Evolutionary conservation across 1,140 invertebrate species (phyloP).

Genomic region (Drosophila paulistorum): DNA sequence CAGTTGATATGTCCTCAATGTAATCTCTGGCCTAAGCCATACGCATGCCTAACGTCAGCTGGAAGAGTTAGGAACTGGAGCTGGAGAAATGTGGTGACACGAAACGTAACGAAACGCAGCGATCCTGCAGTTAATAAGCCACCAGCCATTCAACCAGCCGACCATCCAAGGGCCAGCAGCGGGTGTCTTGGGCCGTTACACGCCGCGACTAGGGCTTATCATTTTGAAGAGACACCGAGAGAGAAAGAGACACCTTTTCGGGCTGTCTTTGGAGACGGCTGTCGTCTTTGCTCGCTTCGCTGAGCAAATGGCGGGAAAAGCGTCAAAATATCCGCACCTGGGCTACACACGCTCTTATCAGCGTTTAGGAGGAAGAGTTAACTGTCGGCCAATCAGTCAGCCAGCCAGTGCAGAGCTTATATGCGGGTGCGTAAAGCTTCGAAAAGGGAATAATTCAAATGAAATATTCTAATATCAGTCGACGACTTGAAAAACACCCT

Average conservation of each 20-base stretch:
- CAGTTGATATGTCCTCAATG: conserved; percentile 62
- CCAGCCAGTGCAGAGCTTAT: conserved; percentile 8
- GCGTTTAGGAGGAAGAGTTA: conserved; percentile 8
- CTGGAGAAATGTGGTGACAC: neutral
- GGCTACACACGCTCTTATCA: conserved; percentile 18
- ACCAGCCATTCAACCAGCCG: conserved; percentile 14
- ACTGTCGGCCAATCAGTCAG: neutral
- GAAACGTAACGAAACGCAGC: neutral
- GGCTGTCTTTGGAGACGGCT: conserved; percentile 45
- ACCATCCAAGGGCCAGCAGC: neutral
- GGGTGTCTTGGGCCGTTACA: conserved; percentile 49
- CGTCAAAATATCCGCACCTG: conserved; percentile 20
- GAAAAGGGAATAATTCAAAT: conserved; percentile 3
- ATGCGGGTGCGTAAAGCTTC: conserved; percentile 23
- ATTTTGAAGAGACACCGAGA: neutral
- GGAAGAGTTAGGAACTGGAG: conserved; percentile 40
- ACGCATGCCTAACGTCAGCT: conserved; percentile 55
- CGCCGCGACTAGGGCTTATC: conserved; percentile 45
- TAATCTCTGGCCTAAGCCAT: conserved; percentile 49
- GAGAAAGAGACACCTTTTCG: conserved; percentile 23
- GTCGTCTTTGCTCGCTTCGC: conserved; percentile 67
- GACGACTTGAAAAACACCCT: neutral
- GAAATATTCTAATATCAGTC: no score
- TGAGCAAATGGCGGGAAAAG: conserved; percentile 76
- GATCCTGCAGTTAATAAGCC: conserved; percentile 44